phyloP scores from a whole-genome alignment of 2,888 invertebrate species.

The Meghimatium bilineatum region DNA sequence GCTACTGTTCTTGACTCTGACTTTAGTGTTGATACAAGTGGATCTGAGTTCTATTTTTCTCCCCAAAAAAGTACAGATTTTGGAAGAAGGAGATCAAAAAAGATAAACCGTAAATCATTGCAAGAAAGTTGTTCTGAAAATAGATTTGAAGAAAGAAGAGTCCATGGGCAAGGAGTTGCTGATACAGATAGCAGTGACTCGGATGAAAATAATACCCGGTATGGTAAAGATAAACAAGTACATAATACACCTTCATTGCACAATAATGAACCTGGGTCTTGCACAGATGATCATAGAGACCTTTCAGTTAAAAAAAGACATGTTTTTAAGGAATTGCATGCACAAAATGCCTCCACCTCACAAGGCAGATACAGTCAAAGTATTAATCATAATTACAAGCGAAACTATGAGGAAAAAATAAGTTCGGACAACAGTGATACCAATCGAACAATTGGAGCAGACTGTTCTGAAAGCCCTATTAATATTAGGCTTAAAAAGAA shows the following conservation, averaged over 20 bases:
- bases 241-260: background rate
- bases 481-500: background rate
- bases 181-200: background rate
- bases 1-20: background rate
- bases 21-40: background rate
- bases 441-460: background rate
- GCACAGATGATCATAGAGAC: background rate
- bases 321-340: background rate
- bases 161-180: background rate
- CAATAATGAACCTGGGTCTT: background rate
- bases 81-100: background rate
- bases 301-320: background rate
- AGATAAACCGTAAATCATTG: background rate
- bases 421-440: background rate
- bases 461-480: background rate
- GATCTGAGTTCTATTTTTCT: background rate
- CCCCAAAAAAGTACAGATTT: background rate
- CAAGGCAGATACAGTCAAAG: background rate
- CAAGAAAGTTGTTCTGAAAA: background rate
- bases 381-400: background rate
- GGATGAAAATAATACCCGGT: background rate
- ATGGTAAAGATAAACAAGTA: background rate
- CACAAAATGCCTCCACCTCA: background rate
- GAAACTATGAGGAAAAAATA: background rate
- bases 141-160: background rate